These are phyloP conservation scores for Ceratoteleas bidentatus DNA, from an alignment of 1,140 invertebrate species.

Conservation along the genomic window DNA sequence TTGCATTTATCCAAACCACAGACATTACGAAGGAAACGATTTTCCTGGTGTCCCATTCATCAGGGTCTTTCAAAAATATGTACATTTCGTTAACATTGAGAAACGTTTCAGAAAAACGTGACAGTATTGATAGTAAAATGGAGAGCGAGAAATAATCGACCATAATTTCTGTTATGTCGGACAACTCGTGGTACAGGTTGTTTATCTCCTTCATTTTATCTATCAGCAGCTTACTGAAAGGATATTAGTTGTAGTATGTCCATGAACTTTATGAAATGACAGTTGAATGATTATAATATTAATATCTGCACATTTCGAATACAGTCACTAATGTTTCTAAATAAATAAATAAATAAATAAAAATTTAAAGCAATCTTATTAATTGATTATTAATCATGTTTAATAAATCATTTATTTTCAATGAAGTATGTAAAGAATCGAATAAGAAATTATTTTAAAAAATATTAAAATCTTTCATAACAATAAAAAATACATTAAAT, in stretches of 20 bases:
- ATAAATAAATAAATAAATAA: too few species aligned
- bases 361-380: too few species aligned
- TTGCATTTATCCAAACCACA: conserved; percentile 45
- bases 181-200: conserved; percentile 30
- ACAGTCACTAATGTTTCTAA: too few species aligned
- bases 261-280: neutral
- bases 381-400: neutral
- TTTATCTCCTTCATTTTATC: conserved; percentile 36
- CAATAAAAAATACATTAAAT: too few species aligned
- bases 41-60: conserved; percentile 1
- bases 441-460: neutral
- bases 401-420: neutral
- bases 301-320: neutral
- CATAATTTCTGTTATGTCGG: conserved; percentile 44
- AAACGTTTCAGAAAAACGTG: conserved; percentile 44
- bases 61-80: conserved; percentile 1
- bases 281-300: neutral
- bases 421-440: too few species aligned
- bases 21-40: conserved; percentile 9
- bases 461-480: too few species aligned
- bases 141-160: conserved; percentile 46
- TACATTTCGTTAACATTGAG: conserved; percentile 37
- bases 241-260: neutral
- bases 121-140: conserved; percentile 48
- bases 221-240: conserved; percentile 15